phyloP scores from a whole-genome alignment of 2,888 invertebrate genomes.

The Drosophila tripunctata region DNA sequence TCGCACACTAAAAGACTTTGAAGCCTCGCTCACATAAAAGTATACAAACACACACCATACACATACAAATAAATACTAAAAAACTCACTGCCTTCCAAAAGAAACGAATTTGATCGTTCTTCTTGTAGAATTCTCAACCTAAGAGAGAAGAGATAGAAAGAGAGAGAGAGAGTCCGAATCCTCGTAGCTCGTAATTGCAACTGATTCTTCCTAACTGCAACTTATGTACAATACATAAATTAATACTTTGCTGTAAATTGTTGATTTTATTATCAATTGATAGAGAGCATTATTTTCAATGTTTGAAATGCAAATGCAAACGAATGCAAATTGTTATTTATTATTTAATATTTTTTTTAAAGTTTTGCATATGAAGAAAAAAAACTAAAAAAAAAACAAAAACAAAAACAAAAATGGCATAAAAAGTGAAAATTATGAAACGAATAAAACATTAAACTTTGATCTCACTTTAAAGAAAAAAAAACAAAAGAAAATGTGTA shows the following conservation, averaged over 20 bases:
- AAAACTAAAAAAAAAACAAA: conserved; percentile 18
- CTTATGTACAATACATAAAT: conserved; percentile 72
- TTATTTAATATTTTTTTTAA: conserved; percentile 68
- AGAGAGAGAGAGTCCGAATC: conserved; percentile 38
- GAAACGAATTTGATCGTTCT: conserved; percentile 43
- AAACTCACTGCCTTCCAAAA: conserved; percentile 71
- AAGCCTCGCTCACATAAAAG: conserved; percentile 70
- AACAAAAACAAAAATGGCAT: conserved; percentile 33
- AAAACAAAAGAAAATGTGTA: conserved; percentile 2
- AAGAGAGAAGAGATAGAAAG: conserved; percentile 35
- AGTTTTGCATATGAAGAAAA: conserved; percentile 55
- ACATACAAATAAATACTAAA: conserved; percentile 37
- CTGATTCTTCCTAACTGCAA: conserved; percentile 70
- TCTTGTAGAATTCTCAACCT: conserved; percentile 44
- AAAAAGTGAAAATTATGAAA: conserved; percentile 64
- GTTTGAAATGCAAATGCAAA: conserved; percentile 62
- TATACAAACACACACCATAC: conserved; percentile 30
- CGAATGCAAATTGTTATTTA: conserved; percentile 75
- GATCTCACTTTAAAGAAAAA: conserved; percentile 65
- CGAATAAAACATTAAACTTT: conserved; percentile 65
- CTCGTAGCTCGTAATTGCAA: conserved; percentile 51
- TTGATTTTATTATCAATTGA: conserved; percentile 59
- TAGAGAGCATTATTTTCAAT: conserved; percentile 65
- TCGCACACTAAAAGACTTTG: conserved; percentile 68
- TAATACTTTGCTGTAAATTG: conserved; percentile 66